Percentiles rank a stretch among this genome's conserved stretches.
phyloP scores from a whole-genome alignment of 2,113 vertebrate species.

The Piprites chloris region DNA sequence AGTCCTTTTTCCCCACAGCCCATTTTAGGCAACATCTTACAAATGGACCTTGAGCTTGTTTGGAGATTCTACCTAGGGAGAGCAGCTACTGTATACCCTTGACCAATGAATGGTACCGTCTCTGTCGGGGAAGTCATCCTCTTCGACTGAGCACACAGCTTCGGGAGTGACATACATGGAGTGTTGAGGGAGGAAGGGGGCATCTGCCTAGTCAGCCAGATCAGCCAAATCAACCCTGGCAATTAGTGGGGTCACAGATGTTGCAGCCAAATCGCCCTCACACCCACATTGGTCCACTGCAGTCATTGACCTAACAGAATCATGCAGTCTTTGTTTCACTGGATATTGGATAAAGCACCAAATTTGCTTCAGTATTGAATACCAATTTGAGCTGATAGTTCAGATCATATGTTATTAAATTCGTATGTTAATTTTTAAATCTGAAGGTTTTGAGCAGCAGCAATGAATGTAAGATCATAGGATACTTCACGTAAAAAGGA shows the following conservation, averaged over 20 bases:
- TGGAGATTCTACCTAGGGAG: constrained; percentile 97
- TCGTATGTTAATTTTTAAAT: background rate
- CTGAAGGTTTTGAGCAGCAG: background rate
- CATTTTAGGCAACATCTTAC: too few relatives aligned
- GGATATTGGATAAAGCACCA: background rate
- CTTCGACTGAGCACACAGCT: constrained; percentile 90
- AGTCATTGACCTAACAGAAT: background rate
- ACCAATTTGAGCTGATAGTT: background rate
- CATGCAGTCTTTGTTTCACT: background rate
- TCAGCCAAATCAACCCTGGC: constrained; percentile 96
- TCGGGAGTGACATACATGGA: constrained; percentile 95
- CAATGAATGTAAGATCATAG: background rate
- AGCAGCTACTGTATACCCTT: constrained; percentile 92
- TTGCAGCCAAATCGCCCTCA: constrained; percentile 92
- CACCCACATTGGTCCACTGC: background rate
- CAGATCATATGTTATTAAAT: background rate
- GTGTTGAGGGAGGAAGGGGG: constrained; percentile 93
- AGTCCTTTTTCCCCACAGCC: too few relatives aligned
- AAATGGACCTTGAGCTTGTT: constrained; percentile 97
- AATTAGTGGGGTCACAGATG: constrained; percentile 85
- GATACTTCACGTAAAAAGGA: background rate
- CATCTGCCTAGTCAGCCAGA: constrained; percentile 96
- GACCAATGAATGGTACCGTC: constrained; percentile 76
- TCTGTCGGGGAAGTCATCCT: constrained; percentile 81
- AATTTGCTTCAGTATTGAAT: background rate